phyloP scores from a whole-genome alignment of 2,113 vertebrate species.

The Rostratula benghalensis region DNA sequence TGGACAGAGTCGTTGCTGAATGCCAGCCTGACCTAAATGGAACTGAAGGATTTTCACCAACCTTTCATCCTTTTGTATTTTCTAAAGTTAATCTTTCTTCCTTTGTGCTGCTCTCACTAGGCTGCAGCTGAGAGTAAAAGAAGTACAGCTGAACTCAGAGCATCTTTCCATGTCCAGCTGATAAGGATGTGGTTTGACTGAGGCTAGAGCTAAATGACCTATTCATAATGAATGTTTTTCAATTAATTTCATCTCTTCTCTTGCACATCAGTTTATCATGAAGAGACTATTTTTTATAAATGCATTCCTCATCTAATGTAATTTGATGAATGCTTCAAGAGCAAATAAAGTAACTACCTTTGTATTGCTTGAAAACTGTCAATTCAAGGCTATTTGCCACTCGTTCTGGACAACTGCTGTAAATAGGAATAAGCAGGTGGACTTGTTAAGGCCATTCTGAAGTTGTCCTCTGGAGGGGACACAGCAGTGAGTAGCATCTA shows the following conservation, averaged over 20 bases:
- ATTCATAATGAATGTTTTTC: conserved; percentile 32
- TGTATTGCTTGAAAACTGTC: neutral
- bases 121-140: conserved; percentile 5
- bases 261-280: conserved; percentile 9
- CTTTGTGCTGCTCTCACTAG: neutral
- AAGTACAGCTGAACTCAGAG: neutral
- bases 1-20: neutral
- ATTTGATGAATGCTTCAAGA: conserved; percentile 9
- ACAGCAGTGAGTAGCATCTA: neutral
- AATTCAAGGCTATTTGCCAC: neutral
- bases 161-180: neutral
- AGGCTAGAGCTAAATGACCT: conserved; percentile 43
- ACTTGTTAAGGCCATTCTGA: neutral
- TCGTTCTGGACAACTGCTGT: neutral
- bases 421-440: neutral
- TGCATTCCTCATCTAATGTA: neutral
- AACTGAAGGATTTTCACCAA: conserved; percentile 27
- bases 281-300: neutral
- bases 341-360: neutral
- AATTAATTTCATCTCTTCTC: conserved; percentile 52
- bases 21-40: conserved; percentile 44
- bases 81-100: conserved; percentile 33
- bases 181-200: neutral
- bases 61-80: conserved; percentile 34
- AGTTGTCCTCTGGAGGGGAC: neutral